Evolutionary conservation across 2,888 invertebrate species (phyloP).

Genomic region (Drosophila stalkeri): DNA sequence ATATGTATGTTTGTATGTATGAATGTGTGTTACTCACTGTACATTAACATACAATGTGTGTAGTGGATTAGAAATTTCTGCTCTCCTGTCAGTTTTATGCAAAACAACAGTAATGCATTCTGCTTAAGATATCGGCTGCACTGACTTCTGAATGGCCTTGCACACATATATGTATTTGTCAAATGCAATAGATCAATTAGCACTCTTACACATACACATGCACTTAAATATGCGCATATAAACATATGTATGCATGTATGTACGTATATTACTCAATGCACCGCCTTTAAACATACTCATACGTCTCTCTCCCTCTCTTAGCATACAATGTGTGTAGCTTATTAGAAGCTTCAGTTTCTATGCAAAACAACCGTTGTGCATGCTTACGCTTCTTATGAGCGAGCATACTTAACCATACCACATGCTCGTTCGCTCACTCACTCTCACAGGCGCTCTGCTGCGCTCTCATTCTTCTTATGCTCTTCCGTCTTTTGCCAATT

Average conservation of each 20-base stretch:
- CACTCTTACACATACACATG: background rate
- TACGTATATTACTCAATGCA: background rate
- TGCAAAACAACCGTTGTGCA: constrained; percentile 8
- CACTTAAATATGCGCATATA: background rate
- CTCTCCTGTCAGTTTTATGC: background rate
- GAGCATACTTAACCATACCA: constrained; percentile 8
- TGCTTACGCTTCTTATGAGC: background rate
- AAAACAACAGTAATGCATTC: constrained; percentile 6
- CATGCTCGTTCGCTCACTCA: background rate
- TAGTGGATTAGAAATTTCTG: constrained; percentile 2
- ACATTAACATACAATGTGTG: background rate
- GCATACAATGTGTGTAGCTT: background rate
- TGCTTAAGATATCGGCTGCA: background rate
- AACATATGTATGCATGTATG: background rate
- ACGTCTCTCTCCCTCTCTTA: background rate
- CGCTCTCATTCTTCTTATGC: constrained; percentile 1
- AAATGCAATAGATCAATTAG: background rate
- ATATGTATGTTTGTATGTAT: too few relatives aligned
- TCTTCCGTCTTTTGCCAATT: constrained; percentile 3
- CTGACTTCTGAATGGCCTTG: constrained; percentile 7
- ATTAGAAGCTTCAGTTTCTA: background rate
- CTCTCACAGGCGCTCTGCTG: background rate
- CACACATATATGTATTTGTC: background rate
- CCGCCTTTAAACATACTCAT: background rate
- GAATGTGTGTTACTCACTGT: background rate